These are phyloP conservation scores for Cataglyphis hispanica DNA, from an alignment of 1,140 invertebrate species.

Conservation along the genomic window DNA sequence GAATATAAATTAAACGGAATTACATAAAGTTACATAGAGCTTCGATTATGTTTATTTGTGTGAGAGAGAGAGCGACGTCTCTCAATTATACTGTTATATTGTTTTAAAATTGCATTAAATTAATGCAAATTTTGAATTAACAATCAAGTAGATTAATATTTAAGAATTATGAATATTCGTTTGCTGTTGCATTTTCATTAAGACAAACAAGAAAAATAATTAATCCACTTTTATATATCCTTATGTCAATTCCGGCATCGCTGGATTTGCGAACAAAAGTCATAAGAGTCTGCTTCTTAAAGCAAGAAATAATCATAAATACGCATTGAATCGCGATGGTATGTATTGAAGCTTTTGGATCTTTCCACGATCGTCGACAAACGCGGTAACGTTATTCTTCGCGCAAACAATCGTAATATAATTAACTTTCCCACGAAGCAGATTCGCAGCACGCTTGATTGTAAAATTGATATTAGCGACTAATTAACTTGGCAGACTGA, in stretches of 20 bases:
- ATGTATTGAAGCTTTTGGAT: constrained; percentile 29
- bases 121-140: neutral
- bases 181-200: neutral
- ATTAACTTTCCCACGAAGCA: constrained; percentile 58
- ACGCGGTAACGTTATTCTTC: constrained; percentile 39
- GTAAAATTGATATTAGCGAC: constrained; percentile 61
- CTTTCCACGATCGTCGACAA: constrained; percentile 55
- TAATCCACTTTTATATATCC: neutral
- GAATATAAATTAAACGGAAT: too few species aligned
- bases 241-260: constrained; percentile 10
- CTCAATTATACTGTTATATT: neutral
- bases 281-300: constrained; percentile 8
- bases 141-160: neutral
- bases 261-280: neutral
- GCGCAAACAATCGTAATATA: constrained; percentile 66
- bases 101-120: constrained; percentile 13
- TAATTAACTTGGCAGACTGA: constrained; percentile 47
- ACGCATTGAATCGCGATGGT: constrained; percentile 26
- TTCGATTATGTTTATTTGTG: too few species aligned
- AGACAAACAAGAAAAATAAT: neutral
- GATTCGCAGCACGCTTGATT: constrained; percentile 12
- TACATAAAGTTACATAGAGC: too few species aligned
- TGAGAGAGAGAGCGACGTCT: too few species aligned
- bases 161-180: neutral
- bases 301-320: constrained; percentile 16